phyloP scores from a whole-genome alignment of 2,888 invertebrate species.

The Tinea trinotella region DNA sequence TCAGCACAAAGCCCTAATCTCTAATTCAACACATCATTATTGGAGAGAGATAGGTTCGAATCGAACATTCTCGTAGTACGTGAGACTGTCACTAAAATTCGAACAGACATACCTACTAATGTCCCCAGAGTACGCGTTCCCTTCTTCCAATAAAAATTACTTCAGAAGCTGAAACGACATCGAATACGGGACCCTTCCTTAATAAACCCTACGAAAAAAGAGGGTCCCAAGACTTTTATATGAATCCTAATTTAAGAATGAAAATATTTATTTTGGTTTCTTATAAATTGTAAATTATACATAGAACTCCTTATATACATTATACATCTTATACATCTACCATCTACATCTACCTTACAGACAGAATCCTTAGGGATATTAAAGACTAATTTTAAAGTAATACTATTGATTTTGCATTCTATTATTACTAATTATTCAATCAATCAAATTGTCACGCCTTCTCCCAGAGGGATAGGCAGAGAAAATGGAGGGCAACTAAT shows the following conservation, averaged over 20 bases:
- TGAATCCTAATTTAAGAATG: neutral
- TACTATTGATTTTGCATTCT: no score
- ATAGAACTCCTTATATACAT: no score
- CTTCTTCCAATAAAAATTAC: conserved; percentile 18
- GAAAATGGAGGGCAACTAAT: no score
- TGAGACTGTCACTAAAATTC: conserved; percentile 3
- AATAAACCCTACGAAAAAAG: neutral
- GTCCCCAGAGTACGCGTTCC: conserved; percentile 10
- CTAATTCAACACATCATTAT: neutral
- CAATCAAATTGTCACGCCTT: no score
- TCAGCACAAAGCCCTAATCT: neutral
- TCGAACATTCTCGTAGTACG: neutral
- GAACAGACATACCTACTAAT: conserved; percentile 5
- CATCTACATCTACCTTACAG: no score
- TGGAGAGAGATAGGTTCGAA: neutral
- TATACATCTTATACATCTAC: no score
- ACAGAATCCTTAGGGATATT: no score
- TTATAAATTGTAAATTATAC: no score
- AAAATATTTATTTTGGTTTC: no score
- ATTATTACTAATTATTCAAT: no score
- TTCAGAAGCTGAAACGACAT: conserved; percentile 16
- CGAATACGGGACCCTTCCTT: conserved; percentile 5
- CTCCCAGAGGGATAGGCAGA: no score
- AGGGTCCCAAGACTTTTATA: neutral
- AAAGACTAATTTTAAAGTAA: no score